Evolutionary conservation across 2,797 vertebrate species (phyloP), one percentile per base, ranked within the genome.

Genomic region (Luscinia luscinia): DNA sequence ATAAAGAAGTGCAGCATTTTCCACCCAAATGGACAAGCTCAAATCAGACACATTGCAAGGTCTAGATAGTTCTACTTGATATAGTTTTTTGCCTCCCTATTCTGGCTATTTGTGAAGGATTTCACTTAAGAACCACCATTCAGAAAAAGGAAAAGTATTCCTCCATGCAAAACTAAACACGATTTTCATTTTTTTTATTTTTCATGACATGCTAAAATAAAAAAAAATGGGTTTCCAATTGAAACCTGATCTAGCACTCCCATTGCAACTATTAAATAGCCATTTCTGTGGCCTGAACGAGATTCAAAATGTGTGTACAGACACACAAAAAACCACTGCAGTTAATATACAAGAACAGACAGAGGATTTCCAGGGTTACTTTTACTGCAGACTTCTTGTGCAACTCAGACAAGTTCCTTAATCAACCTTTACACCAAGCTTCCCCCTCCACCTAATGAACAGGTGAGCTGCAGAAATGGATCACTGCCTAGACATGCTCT

Each of bases 181-280:
- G 12, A 69, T 74, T 92, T 93, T 87, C 6, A 15, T 11, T 89
- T 66, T 46, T 46, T 34, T 88, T 84, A 54, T 61, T 89, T 79
- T 90, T 58, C 63, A 43, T 28, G n/a, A 23, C 26, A 40, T 18
- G 27, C 49, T 55, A 66, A 95, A 95, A 88, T 61, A 81, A 95
- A 95, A 51, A 19, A 63, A 51, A 55, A 13, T 12, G 22, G 13
- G 24, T 64, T 91, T 94, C 70, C 72, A 84, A 34, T 12, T 87
- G 77, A 51, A 82, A 90, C 14, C 73, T 76, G 63, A 63, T 46
- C 6, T 2, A 70, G 55, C 54, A 26, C 57, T 90, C 68, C 49
- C 58, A 90, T 67, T 84, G 28, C 67, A 87, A 84, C 67, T 75
- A 91, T 48, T 84, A 92, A 92, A 75, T 7, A 78, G 36, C n/a